Percentiles rank a stretch among this genome's conserved stretches.
phyloP scores from a whole-genome alignment of 2,113 vertebrate genomes.

The Etheostoma cragini region DNA sequence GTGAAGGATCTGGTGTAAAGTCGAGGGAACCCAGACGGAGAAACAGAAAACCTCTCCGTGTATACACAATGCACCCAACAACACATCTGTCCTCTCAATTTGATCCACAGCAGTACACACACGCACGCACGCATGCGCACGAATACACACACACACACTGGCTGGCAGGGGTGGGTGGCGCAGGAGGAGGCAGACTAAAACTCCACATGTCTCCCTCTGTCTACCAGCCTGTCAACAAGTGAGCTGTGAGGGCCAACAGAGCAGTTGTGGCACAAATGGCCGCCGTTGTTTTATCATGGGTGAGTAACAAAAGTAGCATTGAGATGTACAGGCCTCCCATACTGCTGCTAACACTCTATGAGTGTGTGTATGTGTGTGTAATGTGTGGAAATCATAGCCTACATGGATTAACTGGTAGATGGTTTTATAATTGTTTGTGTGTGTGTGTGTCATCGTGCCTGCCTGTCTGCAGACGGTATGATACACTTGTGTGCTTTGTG shows the following conservation, averaged over 20 bases:
- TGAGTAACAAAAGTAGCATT: conserved; percentile 47
- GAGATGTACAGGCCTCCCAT: conserved; percentile 56
- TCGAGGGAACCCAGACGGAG: background rate
- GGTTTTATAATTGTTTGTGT: background rate
- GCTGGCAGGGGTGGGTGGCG: conserved; percentile 22
- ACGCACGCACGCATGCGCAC: conserved; percentile 7
- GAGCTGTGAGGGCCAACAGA: conserved; percentile 28
- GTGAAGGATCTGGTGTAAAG: background rate
- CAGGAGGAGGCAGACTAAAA: background rate
- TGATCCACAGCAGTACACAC: conserved; percentile 78
- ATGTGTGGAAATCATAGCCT: conserved; percentile 24
- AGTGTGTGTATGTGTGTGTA: conserved; percentile 3
- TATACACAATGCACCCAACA: background rate
- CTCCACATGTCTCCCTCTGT: conserved; percentile 38
- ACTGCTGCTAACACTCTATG: background rate
- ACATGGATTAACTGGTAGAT: conserved; percentile 8
- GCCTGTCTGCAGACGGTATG: background rate
- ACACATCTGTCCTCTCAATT: conserved; percentile 79
- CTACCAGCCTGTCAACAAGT: conserved; percentile 56
- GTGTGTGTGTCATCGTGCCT: background rate
- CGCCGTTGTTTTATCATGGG: conserved; percentile 44
- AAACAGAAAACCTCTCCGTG: background rate
- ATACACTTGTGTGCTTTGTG: no score
- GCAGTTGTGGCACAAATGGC: conserved; percentile 48
- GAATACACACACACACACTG: conserved; percentile 17